A percentile compares a stretch with the other conserved stretches of the same genome.
Conservation (phyloP, 2,113 vertebrate species). For the Melanocharis versteri region DNA sequence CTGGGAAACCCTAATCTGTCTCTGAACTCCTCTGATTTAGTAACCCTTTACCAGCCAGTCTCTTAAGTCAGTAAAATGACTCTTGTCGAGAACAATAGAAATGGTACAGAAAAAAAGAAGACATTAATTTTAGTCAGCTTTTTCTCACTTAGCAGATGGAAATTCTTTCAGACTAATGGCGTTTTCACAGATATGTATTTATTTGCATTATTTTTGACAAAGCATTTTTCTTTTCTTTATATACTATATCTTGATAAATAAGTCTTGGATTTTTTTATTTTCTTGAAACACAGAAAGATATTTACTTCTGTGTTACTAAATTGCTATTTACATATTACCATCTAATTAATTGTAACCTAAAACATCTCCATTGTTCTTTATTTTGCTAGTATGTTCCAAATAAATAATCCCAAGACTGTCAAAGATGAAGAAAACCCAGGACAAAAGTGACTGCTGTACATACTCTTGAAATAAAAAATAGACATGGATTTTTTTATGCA, state of each 20-base stretch:
- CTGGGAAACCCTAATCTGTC: constrained; percentile 75
- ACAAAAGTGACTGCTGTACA: background rate
- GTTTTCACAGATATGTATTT: background rate
- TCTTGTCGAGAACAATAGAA: background rate
- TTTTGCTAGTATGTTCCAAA: background rate
- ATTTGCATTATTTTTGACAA: background rate
- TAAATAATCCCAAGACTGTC: background rate
- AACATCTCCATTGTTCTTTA: background rate
- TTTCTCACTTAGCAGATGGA: background rate
- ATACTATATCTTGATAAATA: background rate
- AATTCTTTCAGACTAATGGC: background rate
- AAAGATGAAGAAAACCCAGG: background rate
- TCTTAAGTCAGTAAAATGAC: background rate
- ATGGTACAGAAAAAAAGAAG: background rate
- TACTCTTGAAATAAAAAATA: background rate
- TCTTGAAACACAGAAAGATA: background rate
- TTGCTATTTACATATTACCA: background rate
- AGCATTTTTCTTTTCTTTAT: background rate
- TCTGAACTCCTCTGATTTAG: constrained; percentile 67
- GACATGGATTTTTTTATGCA: background rate
- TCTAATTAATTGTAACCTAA: background rate
- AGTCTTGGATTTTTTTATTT: background rate
- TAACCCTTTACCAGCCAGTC: constrained; percentile 73
- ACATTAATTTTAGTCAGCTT: background rate
- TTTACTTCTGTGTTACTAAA: background rate